phyloP scores from a whole-genome alignment of 1,140 invertebrate species.

The Rhyzopertha dominica region DNA sequence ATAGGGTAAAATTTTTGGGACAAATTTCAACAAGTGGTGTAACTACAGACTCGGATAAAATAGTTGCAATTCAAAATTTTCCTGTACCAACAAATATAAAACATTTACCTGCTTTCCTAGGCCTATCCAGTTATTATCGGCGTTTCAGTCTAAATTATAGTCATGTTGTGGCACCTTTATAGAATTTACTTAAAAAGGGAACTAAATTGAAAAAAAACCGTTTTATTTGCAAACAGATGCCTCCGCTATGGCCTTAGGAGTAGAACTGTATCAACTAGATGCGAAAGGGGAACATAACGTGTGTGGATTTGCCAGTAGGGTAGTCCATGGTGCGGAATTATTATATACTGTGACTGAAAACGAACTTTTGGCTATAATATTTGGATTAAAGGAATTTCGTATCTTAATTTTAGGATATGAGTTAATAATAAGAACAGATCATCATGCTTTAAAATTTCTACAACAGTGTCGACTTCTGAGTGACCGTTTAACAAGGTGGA shows the following conservation, averaged over 20 bases:
- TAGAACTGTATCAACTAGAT: constrained; percentile 1
- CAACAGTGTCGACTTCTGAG: too few species aligned
- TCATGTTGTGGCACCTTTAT: not conserved
- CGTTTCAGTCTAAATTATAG: not conserved
- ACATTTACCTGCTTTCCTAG: not conserved
- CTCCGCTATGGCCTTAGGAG: not conserved
- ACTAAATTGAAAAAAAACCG: not conserved
- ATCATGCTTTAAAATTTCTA: too few species aligned
- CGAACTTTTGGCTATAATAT: constrained; percentile 11
- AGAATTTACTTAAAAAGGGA: not conserved
- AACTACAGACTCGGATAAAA: not conserved
- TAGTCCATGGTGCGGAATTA: not conserved
- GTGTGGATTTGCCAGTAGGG: not conserved
- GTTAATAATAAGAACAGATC: too few species aligned
- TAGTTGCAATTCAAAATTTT: not conserved
- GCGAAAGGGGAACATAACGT: constrained; percentile 1
- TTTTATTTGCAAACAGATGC: constrained; percentile 3
- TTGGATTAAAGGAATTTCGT: too few species aligned
- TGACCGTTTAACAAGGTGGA: too few species aligned
- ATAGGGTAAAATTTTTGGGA: constrained; percentile 2
- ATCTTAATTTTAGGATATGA: too few species aligned
- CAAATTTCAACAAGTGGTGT: constrained; percentile 1
- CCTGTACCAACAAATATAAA: not conserved
- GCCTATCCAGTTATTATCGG: constrained; percentile 5
- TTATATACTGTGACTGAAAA: constrained; percentile 6